Evolutionary conservation across 2,888 invertebrate species (phyloP).

Genomic region (Meloe dianella): DNA sequence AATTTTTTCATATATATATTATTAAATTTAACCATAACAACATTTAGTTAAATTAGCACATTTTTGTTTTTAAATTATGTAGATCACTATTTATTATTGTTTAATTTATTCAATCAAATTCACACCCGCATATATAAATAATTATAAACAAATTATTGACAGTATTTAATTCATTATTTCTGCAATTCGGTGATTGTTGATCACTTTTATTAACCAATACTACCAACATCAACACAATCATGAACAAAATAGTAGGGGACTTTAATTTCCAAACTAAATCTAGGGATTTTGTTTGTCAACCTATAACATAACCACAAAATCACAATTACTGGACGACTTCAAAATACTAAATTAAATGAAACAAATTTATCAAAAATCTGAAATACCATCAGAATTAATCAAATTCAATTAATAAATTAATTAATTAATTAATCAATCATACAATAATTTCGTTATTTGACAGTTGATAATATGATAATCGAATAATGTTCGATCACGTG

Average conservation of each 20-base stretch:
- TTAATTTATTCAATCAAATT: conserved; percentile 34
- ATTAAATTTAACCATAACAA: background rate
- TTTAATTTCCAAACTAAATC: background rate
- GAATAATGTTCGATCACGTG: conserved; percentile 16
- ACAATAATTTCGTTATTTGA: background rate
- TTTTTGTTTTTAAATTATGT: conserved; percentile 39
- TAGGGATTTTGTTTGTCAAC: background rate
- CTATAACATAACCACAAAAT: background rate
- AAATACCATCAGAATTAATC: background rate
- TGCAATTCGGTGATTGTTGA: conserved; percentile 48
- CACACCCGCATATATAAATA: conserved; percentile 35
- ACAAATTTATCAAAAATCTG: background rate
- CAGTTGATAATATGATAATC: background rate
- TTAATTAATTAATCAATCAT: no score
- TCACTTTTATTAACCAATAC: conserved; percentile 48
- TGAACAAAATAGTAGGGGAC: conserved; percentile 21
- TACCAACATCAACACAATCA: conserved; percentile 41
- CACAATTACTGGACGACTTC: no score
- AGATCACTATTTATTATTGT: conserved; percentile 36
- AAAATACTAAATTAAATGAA: background rate
- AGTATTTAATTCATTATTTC: conserved; percentile 49
- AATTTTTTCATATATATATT: conserved; percentile 33
- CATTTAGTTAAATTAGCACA: conserved; percentile 37
- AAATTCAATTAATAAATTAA: background rate
- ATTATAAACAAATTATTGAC: conserved; percentile 47